phyloP scores from a whole-genome alignment of 2,888 invertebrate species.

The Lepidonotus clava region DNA sequence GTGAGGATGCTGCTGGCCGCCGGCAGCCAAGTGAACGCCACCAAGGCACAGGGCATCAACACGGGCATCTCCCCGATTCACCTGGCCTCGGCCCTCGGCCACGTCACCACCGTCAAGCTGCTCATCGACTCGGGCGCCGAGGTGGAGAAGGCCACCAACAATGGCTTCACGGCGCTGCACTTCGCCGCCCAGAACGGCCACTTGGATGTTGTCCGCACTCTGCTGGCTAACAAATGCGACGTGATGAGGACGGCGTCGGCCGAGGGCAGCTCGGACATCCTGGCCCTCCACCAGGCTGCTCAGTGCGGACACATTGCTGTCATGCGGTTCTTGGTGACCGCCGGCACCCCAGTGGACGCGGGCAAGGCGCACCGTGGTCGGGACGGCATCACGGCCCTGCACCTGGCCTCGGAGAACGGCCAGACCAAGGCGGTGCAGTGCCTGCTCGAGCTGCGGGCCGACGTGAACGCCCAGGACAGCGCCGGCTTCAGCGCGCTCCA shows the following conservation, averaged over 20 bases:
- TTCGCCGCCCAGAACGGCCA: slow-evolving; percentile 63
- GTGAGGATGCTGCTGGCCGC: slow-evolving; percentile 60
- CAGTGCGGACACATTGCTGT: slow-evolving; percentile 63
- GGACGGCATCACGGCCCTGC: slow-evolving; percentile 63
- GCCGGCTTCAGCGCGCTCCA: slow-evolving; percentile 67
- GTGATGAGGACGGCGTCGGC: slow-evolving; percentile 53
- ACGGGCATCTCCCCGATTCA: slow-evolving; percentile 63
- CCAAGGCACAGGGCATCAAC: slow-evolving; percentile 59
- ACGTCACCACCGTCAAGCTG: slow-evolving; percentile 58
- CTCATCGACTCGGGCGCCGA: slow-evolving; percentile 60
- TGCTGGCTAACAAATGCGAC: slow-evolving; percentile 60
- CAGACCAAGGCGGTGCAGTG: slow-evolving; percentile 66
- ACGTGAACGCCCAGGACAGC: slow-evolving; percentile 68
- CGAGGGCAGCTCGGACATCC: slow-evolving; percentile 60
- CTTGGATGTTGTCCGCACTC: slow-evolving; percentile 61
- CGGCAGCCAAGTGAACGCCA: slow-evolving; percentile 59
- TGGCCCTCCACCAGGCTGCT: slow-evolving; percentile 64
- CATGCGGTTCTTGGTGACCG: slow-evolving; percentile 62
- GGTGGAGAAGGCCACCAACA: slow-evolving; percentile 59
- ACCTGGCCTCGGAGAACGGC: slow-evolving; percentile 65
- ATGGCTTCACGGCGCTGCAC: slow-evolving; percentile 64
- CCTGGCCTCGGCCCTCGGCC: slow-evolving; percentile 63
- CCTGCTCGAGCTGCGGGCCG: slow-evolving; percentile 68
- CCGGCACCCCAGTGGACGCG: slow-evolving; percentile 61
- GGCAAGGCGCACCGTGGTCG: slow-evolving; percentile 58